Conservation (phyloP, 2,113 vertebrate species). For the Alethe castanea region DNA sequence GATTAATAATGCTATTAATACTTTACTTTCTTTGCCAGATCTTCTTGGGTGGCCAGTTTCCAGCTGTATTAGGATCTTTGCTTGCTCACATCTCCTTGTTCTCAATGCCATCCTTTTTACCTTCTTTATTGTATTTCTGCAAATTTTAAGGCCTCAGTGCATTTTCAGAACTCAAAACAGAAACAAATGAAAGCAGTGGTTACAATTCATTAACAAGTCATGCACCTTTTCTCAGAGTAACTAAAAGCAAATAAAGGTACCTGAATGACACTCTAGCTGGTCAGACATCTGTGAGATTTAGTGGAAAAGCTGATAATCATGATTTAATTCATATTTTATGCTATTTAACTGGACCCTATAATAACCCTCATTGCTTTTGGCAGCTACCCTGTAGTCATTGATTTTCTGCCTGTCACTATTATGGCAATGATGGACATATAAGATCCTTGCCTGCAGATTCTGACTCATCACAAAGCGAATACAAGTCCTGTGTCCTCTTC, state of each 20-base stretch:
- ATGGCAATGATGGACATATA: not conserved
- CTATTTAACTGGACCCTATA: not conserved
- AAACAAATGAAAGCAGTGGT: not conserved
- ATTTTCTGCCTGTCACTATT: not conserved
- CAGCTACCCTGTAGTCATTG: not conserved
- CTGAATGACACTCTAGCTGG: not conserved
- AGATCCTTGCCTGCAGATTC: not conserved
- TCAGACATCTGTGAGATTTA: not conserved
- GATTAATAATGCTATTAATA: constrained; percentile 40
- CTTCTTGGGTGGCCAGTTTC: constrained; percentile 47
- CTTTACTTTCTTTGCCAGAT: constrained; percentile 7
- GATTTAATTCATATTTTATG: not conserved
- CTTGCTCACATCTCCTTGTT: not conserved
- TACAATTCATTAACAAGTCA: not conserved
- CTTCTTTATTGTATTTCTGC: not conserved
- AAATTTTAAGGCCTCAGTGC: not conserved
- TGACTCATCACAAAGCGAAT: not conserved
- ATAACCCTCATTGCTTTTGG: not conserved
- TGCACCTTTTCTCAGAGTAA: not conserved
- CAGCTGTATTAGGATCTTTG: not conserved
- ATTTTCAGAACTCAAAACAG: not conserved
- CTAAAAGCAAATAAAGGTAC: not conserved
- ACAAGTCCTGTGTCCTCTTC: not conserved
- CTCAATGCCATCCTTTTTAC: not conserved
- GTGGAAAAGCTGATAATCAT: not conserved